Percentiles rank a stretch among this genome's conserved stretches.
Evolutionary conservation across 2,888 invertebrate genomes (phyloP).

Genomic region (Gastracanthus pulcherrimus): DNA sequence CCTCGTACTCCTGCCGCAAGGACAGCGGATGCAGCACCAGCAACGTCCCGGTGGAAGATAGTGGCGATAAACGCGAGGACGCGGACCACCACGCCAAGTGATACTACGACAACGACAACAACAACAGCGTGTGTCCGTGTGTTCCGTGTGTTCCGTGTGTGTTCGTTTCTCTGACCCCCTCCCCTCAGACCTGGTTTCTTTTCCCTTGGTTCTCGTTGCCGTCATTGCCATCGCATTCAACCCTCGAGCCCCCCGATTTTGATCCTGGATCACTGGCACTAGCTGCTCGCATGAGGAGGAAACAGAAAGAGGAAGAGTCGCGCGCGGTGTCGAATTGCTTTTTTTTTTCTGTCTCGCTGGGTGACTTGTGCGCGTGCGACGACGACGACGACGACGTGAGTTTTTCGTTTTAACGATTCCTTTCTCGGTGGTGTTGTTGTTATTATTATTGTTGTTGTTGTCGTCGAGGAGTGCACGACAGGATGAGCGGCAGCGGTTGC

Average conservation of each 20-base stretch:
- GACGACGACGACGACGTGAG: neutral
- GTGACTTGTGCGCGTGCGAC: conserved; percentile 26
- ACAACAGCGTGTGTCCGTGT: no score
- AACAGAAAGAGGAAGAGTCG: no score
- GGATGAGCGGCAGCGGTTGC: no score
- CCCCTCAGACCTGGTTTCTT: neutral
- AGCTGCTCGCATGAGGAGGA: no score
- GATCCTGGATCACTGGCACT: no score
- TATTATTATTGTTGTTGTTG: no score
- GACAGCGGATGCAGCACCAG: conserved; percentile 29
- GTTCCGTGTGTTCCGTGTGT: no score
- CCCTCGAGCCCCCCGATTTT: no score
- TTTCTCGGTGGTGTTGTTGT: no score
- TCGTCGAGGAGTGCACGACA: neutral
- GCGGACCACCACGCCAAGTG: conserved; percentile 23
- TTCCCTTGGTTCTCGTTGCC: neutral
- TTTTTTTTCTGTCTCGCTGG: neutral
- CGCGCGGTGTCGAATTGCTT: no score
- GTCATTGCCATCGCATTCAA: no score
- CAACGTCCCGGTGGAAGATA: conserved; percentile 19
- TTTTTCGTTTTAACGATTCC: neutral
- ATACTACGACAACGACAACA: no score
- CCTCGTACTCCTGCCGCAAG: neutral
- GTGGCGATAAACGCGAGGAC: neutral
- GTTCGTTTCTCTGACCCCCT: neutral